Conservation (phyloP, 2,888 invertebrate species). For the Galerucella calmariensis region DNA sequence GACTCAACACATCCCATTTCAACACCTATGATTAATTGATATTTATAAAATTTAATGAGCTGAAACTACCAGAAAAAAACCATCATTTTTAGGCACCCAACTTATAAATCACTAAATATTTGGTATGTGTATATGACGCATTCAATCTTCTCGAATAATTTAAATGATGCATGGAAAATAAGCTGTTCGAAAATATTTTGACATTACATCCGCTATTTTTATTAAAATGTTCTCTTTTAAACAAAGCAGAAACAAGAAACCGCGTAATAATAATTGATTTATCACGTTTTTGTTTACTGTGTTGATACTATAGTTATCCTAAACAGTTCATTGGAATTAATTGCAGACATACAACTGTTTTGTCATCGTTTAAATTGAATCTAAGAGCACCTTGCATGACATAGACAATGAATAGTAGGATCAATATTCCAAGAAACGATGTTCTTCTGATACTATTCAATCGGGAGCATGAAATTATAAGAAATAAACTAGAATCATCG, state of each 20-base stretch:
- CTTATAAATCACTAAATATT: background rate
- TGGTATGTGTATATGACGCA: background rate
- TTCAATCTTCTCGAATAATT: background rate
- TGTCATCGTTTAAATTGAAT: background rate
- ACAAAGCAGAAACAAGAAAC: background rate
- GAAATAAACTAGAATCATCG: too few species aligned
- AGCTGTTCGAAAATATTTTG: background rate
- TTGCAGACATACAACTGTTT: background rate
- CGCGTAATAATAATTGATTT: background rate
- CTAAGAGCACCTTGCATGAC: too few species aligned
- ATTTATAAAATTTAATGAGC: background rate
- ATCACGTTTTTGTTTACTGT: background rate
- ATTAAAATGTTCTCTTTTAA: background rate
- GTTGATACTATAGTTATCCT: background rate
- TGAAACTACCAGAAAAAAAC: background rate
- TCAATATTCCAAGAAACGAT: too few species aligned
- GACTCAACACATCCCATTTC: background rate
- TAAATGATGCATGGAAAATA: background rate
- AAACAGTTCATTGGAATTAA: background rate
- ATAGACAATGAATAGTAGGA: background rate
- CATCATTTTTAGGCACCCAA: background rate
- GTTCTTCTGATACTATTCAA: too few species aligned
- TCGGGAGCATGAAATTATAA: too few species aligned
- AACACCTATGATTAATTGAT: background rate
- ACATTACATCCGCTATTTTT: background rate